phyloP scores from a whole-genome alignment of 2,113 vertebrate species.

The Nyctibius bracteatus region DNA sequence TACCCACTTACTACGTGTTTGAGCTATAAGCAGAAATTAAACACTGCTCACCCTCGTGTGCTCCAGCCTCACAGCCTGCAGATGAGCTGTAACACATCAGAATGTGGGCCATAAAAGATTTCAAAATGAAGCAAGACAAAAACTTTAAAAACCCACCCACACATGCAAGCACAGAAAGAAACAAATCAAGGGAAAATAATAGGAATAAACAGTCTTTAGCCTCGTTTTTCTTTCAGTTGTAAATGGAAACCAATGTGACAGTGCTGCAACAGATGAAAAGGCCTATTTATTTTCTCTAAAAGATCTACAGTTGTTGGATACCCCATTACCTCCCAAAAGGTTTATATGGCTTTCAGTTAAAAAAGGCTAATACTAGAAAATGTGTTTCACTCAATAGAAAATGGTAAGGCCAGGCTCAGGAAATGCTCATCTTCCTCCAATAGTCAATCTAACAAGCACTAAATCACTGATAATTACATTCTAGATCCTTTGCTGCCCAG shows the following conservation, averaged over 20 bases:
- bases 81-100: neutral
- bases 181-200: constrained; percentile 17
- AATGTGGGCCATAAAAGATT: neutral
- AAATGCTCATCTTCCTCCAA: neutral
- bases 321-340: neutral
- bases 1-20: neutral
- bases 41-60: neutral
- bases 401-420: neutral
- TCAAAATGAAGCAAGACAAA: constrained; percentile 5
- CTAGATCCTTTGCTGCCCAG: neutral
- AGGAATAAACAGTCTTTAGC: neutral
- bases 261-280: constrained; percentile 6
- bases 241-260: constrained; percentile 20
- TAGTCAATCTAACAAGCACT: neutral
- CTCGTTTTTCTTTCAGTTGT: neutral
- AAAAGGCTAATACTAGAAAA: constrained; percentile 4
- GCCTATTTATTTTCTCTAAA: constrained; percentile 10
- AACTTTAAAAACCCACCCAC: neutral
- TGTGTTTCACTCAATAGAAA: neutral
- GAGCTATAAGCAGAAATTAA: neutral
- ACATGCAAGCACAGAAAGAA: neutral
- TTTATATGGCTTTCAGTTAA: neutral
- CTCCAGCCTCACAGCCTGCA: neutral
- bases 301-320: neutral
- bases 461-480: neutral